Evolutionary conservation across 1,140 invertebrate species (phyloP), one percentile per base, ranked within the genome.

Genomic region (Lucilia cuprina): DNA sequence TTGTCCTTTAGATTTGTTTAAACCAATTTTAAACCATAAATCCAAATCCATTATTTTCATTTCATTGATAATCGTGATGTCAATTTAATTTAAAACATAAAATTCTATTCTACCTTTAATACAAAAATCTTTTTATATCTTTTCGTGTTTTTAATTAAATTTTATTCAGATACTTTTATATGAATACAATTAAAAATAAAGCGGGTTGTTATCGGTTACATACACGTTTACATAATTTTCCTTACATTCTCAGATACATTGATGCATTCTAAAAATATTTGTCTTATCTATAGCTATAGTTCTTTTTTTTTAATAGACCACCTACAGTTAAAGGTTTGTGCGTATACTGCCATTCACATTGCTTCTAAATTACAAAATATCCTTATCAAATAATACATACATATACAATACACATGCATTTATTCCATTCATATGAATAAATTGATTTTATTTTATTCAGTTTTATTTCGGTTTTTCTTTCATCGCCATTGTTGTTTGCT

Each of bases 101-200:
- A 75, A 47, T 47, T 35, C 30, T 14, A 41, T 74, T 78, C 34
- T 78, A 19, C 35, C 41, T 78, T 50, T 80, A 80, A 80, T 49
- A 25, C 13, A 34, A 77, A 17, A 41, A 9, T 78, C 9, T 9
- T 80, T 80, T 80, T 49, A 49, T 80, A 49, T 80, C 77, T 41
- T 80, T 80, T 80, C 47, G 34, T 80, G 47, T 80, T 80, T 80
- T 80, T 80, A 80, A 80, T 80, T 80, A 80, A 80, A 49, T 49
- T n/a, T 80, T 21, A 49, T 49, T 49, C 21, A 80, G 77, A 80
- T 30, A 30, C 17, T 47, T 80, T 77, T 49, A 80, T 21, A 49
- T 80, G 41, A 49, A 49, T 80, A 80, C 77, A 80, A 80, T 80
- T 80, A 49, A 80, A 80, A 80, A 80, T 49, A 80, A 47, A 80